Evolutionary conservation across 37 sponge, comb jelly and placozoan species (phyloP), one percentile per base, ranked within the genome.

Genomic region (Aplysina aerophoba): DNA sequence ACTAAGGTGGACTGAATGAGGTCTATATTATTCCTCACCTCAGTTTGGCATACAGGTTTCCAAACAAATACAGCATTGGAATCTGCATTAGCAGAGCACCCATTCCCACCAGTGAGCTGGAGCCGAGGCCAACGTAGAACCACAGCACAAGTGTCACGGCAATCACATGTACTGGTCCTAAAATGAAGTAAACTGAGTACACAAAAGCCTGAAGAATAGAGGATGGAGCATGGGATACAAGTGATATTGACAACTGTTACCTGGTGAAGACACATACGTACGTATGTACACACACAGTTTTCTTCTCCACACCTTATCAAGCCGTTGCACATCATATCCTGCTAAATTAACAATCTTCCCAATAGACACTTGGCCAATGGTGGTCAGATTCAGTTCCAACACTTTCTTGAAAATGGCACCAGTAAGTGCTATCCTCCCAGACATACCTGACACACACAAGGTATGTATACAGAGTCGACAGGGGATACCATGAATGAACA

Each of bases 301-400:
- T 75, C 20, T 74, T 44, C 59, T 60, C 63, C 85, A 31, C 21
- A 93, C 94, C 82, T 80, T 25, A 35, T 94, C 94, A 88, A 94
- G 86, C 81, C 94, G 37, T 57, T 94, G 91, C n/a, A 94, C 94
- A 86, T 94, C 94, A 81, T 88, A 88, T 19, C 91, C 88, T 1
- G 87, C 87, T 0, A 94, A 82, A 37, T 94, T 94, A 66, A 94
- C 80, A 33, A 94, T 61, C 27, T 89, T 88, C 27, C 94, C 94
- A 69, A 79, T 88, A 22, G 94, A 80, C 5, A 91, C 39, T 83
- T 83, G 61, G 3, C 87, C 74, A 40, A 94, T 66, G 33, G 81
- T 88, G 25, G 71, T 77, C 36, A 86, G 94, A 84, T 82, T 78
- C 30, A 94, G 83, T 34, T 73, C 30, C 15, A 93, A 59, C 17